Evolutionary conservation across 2,797 vertebrate genomes (phyloP).

Genomic region (Peromyscus eremicus): DNA sequence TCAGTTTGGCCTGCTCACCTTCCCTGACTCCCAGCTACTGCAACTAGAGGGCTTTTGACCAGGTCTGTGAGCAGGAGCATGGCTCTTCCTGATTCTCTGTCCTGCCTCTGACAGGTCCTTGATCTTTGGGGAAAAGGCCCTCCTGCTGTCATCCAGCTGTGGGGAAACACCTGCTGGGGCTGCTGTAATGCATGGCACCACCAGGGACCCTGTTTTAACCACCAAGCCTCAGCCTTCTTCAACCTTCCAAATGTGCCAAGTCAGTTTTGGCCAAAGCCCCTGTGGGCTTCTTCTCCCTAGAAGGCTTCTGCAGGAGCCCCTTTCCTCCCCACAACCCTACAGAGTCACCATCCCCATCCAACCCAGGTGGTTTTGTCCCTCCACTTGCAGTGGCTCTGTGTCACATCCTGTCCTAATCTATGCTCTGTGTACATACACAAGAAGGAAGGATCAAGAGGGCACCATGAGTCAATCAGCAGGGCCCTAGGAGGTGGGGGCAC

Average conservation of each 20-base stretch:
- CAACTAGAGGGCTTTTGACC: rapidly evolving
- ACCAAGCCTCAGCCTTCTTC: neutral
- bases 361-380: rapidly evolving
- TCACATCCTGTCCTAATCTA: rapidly evolving
- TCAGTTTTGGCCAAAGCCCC: no score
- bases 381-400: rapidly evolving
- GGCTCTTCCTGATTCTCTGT: rapidly evolving
- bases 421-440: rapidly evolving
- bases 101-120: rapidly evolving
- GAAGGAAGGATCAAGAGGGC: no score
- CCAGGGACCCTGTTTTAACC: neutral
- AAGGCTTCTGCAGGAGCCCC: no score
- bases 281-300: rapidly evolving
- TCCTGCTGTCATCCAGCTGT: neutral
- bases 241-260: rapidly evolving
- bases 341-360: rapidly evolving
- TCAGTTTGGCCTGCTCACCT: rapidly evolving
- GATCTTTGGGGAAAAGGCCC: no score
- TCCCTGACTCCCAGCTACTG: rapidly evolving
- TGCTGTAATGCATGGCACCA: neutral
- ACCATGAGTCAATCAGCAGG: rapidly evolving
- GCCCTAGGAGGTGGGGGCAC: rapidly evolving
- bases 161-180: neutral
- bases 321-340: rapidly evolving
- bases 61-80: rapidly evolving